Evolutionary conservation across 2,888 invertebrate genomes (phyloP).

Genomic region (Noctua fimbriata): DNA sequence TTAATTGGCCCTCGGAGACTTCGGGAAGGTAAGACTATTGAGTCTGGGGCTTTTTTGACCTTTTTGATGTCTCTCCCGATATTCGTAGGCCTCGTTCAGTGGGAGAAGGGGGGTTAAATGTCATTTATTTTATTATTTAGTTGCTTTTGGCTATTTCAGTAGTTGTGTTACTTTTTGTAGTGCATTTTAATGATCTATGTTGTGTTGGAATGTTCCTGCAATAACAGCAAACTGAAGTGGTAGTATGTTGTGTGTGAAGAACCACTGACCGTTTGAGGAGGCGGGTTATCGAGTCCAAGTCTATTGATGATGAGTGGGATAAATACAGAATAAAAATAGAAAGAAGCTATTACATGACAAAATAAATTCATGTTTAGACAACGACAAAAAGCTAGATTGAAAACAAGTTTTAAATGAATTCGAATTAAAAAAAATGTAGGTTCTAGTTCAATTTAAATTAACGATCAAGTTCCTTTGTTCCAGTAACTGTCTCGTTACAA

Average conservation of each 20-base stretch:
- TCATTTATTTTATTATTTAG: not conserved
- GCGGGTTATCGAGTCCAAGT: not conserved
- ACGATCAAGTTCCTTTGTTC: constrained; percentile 38
- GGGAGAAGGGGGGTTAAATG: constrained; percentile 48
- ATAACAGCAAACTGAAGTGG: not conserved
- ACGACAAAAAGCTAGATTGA: not conserved
- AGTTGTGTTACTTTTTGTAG: not conserved
- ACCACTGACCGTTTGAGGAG: not conserved
- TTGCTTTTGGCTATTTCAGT: not conserved
- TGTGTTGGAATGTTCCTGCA: not conserved
- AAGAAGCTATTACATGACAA: not conserved
- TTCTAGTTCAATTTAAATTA: constrained; percentile 47
- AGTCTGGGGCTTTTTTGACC: constrained; percentile 77
- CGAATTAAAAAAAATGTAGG: not conserved
- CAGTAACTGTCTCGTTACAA: constrained; percentile 58
- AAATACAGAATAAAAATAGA: not conserved
- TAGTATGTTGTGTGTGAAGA: not conserved
- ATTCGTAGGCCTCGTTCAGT: constrained; percentile 19
- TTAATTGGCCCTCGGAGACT: constrained; percentile 85
- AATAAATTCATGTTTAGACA: constrained; percentile 9
- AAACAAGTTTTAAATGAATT: constrained; percentile 10
- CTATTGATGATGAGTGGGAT: not conserved
- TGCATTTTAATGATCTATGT: not conserved
- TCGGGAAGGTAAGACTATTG: constrained; percentile 75
- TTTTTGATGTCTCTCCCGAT: constrained; percentile 79